These are phyloP conservation scores for Liolophura sinensis DNA, from an alignment of 1,140 invertebrate genomes.

Conservation along the genomic window DNA sequence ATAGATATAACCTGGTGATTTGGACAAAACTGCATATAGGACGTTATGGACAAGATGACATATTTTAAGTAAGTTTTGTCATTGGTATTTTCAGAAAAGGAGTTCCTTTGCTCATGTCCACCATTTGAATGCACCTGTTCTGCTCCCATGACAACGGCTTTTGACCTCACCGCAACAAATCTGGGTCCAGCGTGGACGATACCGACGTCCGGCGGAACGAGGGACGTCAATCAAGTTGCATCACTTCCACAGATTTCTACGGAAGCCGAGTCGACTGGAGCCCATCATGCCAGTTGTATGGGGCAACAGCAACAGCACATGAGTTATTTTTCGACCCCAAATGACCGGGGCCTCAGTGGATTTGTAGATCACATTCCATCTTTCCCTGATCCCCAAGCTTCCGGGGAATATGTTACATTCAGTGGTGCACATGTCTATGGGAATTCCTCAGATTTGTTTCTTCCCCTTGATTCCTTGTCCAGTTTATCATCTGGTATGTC, in stretches of 20 bases:
- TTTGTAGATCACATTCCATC: too few relatives aligned
- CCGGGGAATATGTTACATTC: too few relatives aligned
- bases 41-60: neutral
- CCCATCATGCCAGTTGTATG: too few relatives aligned
- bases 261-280: too few relatives aligned
- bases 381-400: too few relatives aligned
- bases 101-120: constrained; percentile 57
- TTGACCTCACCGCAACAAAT: constrained; percentile 5
- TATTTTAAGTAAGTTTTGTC: constrained; percentile 2
- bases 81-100: constrained; percentile 35
- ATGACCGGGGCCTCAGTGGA: too few relatives aligned
- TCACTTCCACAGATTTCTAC: constrained; percentile 5
- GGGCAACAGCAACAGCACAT: too few relatives aligned
- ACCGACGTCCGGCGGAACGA: neutral
- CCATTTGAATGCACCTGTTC: constrained; percentile 57
- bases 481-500: too few relatives aligned
- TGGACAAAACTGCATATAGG: neutral
- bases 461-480: too few relatives aligned
- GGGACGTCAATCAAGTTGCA: constrained; percentile 4
- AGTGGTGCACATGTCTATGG: too few relatives aligned
- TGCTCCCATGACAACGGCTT: constrained; percentile 15
- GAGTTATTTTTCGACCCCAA: too few relatives aligned
- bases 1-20: neutral
- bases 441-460: too few relatives aligned
- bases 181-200: neutral